Percentiles rank a stretch among this genome's conserved stretches.
These are phyloP conservation scores for Heliocidaris tuberculata DNA, from an alignment of 35 echinoderm and acorn worm species.

Conservation along the genomic window DNA sequence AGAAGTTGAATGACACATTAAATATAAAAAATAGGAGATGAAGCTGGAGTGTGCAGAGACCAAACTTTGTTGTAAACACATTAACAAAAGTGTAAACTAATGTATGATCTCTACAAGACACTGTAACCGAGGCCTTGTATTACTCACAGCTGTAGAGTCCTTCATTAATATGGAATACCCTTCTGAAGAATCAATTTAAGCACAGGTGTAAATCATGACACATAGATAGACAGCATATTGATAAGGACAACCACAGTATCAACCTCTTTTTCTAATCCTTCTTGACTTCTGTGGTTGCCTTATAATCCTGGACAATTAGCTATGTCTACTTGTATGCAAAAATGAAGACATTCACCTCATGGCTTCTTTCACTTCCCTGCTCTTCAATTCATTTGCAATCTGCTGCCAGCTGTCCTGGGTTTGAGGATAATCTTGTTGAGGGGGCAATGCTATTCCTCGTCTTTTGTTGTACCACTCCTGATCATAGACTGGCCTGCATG, in stretches of 20 bases:
- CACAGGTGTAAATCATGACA: background rate
- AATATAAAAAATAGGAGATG: too few species aligned
- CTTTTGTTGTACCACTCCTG: constrained; percentile 2
- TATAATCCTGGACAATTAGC: background rate
- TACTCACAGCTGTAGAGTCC: too few species aligned
- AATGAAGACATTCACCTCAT: background rate
- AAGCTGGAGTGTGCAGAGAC: too few species aligned
- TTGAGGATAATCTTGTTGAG: background rate
- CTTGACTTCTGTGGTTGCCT: background rate
- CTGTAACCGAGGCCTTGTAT: too few species aligned
- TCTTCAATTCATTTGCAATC: background rate
- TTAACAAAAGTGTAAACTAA: too few species aligned
- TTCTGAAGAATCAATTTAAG: background rate
- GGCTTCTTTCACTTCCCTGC: background rate
- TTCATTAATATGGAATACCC: background rate
- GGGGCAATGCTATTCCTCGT: background rate
- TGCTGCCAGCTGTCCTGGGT: background rate
- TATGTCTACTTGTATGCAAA: background rate
- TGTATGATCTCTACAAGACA: too few species aligned
- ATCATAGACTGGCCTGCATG: background rate
- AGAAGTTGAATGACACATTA: too few species aligned
- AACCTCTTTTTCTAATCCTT: background rate
- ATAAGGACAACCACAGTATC: background rate
- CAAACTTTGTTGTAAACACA: too few species aligned
- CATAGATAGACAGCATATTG: background rate